A percentile compares a stretch with the other conserved stretches of the same genome.
Evolutionary conservation across 1,140 invertebrate species (phyloP).

Genomic region (Rhizoglyphus robini): DNA sequence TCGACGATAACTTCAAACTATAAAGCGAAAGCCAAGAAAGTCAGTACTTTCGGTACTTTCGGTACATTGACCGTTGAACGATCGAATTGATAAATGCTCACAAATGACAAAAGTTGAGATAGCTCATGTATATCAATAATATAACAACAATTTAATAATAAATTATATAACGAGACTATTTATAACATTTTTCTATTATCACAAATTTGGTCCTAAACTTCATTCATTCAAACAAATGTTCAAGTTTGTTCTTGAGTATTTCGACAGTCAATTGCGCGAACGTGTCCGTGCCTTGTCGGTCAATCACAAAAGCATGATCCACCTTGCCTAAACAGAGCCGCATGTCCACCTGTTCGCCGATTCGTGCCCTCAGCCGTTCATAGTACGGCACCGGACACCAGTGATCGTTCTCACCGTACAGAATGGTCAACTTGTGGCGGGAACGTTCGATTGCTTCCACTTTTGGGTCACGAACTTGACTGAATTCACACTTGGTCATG

Average conservation of each 20-base stretch:
- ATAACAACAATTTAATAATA: no score
- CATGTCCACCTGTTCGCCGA: slow-evolving; percentile 42
- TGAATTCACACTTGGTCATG: slow-evolving; percentile 37
- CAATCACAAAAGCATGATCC: slow-evolving; percentile 60
- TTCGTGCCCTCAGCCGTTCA: slow-evolving; percentile 39
- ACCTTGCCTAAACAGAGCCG: slow-evolving; percentile 48
- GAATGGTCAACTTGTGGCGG: slow-evolving; percentile 46
- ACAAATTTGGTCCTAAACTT: no score
- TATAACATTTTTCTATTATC: no score
- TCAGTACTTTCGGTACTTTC: no score
- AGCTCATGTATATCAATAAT: no score
- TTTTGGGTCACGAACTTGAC: slow-evolving; percentile 34
- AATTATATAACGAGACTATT: no score
- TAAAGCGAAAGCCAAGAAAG: no score
- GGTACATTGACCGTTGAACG: no score
- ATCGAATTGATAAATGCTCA: no score
- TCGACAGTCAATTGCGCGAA: slow-evolving; percentile 19
- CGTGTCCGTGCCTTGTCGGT: slow-evolving; percentile 29
- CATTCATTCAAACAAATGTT: no score
- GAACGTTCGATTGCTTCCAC: slow-evolving; percentile 31
- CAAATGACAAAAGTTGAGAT: no score
- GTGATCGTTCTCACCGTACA: slow-evolving; percentile 55
- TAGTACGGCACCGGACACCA: slow-evolving; percentile 59
- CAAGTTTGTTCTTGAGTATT: background rate
- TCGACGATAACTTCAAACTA: no score